Percentiles rank a stretch among this genome's conserved stretches.
These are phyloP conservation scores for Drosophila incognita DNA, from an alignment of 2,888 invertebrate genomes.

Conservation along the genomic window DNA sequence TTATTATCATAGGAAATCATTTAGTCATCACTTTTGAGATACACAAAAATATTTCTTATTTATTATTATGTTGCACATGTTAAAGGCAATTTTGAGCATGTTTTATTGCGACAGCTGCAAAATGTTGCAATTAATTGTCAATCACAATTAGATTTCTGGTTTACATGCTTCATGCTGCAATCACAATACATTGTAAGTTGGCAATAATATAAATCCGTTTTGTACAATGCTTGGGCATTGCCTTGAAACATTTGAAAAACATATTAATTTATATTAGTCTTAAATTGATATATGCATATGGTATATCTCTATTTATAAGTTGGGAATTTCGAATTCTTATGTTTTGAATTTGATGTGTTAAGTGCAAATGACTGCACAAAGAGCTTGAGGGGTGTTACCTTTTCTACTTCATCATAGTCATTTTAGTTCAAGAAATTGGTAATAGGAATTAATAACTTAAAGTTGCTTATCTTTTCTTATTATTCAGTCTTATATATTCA, in stretches of 20 bases:
- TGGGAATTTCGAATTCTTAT: background rate
- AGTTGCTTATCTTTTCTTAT: background rate
- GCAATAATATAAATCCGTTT: background rate
- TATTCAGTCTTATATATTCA: no score
- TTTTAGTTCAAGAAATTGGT: background rate
- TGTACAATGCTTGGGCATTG: background rate
- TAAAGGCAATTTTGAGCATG: background rate
- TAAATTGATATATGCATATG: background rate
- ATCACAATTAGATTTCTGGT: background rate
- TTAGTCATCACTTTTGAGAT: background rate
- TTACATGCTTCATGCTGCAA: background rate
- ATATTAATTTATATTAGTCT: background rate
- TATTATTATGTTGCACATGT: background rate
- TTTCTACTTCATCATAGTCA: background rate
- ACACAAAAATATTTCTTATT: background rate
- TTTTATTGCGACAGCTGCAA: background rate
- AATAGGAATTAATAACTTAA: background rate
- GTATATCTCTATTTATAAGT: background rate
- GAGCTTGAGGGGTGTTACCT: background rate
- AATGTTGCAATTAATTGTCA: background rate
- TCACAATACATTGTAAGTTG: background rate
- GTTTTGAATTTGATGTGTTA: background rate
- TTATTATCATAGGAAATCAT: no score
- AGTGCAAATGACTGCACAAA: background rate
- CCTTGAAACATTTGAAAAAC: background rate